phyloP scores from a whole-genome alignment of 2,888 invertebrate species.

The Rhingia rostrata region DNA sequence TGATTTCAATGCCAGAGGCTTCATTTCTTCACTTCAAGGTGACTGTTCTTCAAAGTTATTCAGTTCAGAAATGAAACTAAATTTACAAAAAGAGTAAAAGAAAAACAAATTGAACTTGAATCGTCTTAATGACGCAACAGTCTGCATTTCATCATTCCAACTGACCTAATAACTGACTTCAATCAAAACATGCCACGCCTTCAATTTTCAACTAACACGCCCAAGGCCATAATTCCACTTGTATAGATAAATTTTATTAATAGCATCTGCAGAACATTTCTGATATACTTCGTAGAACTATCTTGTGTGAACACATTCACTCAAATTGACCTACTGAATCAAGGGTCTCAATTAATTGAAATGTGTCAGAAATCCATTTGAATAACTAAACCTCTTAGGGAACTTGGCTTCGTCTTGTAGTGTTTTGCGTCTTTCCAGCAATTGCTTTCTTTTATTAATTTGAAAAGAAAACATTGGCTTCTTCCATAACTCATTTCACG shows the following conservation, averaged over 20 bases:
- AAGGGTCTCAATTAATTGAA: not conserved
- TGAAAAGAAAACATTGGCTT: not conserved
- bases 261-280: not conserved
- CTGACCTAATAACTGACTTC: not conserved
- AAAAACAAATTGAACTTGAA: too few species aligned
- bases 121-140: not conserved
- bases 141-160: not conserved
- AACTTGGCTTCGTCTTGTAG: slow-evolving; percentile 13
- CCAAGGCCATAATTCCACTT: not conserved
- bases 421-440: slow-evolving; percentile 8
- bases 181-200: slow-evolving; percentile 1
- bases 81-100: too few species aligned
- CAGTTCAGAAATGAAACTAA: too few species aligned
- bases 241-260: not conserved
- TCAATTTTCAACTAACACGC: not conserved
- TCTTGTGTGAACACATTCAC: not conserved
- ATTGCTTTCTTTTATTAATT: slow-evolving; percentile 13
- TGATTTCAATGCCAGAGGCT: too few species aligned
- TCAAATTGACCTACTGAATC: slow-evolving; percentile 17
- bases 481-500: slow-evolving; percentile 22
- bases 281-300: not conserved
- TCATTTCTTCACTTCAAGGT: too few species aligned
- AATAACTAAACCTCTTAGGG: not conserved
- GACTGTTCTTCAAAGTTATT: too few species aligned
- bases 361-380: slow-evolving; percentile 1